Evolutionary conservation across 2,888 invertebrate genomes (phyloP).

Genomic region (Vesta saturnalis): DNA sequence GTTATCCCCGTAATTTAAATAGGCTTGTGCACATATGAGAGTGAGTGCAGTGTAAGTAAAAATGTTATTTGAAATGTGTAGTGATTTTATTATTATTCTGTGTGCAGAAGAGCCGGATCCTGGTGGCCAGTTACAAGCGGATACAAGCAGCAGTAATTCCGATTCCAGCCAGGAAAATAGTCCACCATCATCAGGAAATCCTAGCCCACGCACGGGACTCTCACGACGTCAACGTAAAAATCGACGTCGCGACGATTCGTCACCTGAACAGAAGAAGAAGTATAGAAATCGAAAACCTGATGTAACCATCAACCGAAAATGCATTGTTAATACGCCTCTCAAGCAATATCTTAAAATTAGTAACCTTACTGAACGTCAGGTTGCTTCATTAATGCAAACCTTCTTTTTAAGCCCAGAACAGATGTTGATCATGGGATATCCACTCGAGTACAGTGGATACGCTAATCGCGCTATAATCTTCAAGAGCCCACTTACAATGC

Average conservation of each 20-base stretch:
- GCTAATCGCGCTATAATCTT: slow-evolving; percentile 73
- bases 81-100: slow-evolving; percentile 24
- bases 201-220: slow-evolving; percentile 62
- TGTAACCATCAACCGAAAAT: slow-evolving; percentile 12
- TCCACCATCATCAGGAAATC: slow-evolving; percentile 64
- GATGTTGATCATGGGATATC: slow-evolving; percentile 76
- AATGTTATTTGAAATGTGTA: background rate
- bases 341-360: slow-evolving; percentile 59
- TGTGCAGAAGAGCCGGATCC: slow-evolving; percentile 62
- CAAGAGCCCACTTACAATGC: slow-evolving; percentile 56
- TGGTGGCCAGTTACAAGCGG: slow-evolving; percentile 49
- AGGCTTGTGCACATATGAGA: no score
- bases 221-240: slow-evolving; percentile 67
- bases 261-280: slow-evolving; percentile 49
- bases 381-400: slow-evolving; percentile 68
- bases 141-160: slow-evolving; percentile 51
- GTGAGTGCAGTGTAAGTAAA: slow-evolving; percentile 22
- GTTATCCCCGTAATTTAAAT: slow-evolving; percentile 13
- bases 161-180: slow-evolving; percentile 52
- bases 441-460: slow-evolving; percentile 70
- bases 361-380: slow-evolving; percentile 64
- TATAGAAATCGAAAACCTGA: slow-evolving; percentile 40
- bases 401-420: slow-evolving; percentile 72
- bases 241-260: slow-evolving; percentile 54
- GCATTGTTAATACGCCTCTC: slow-evolving; percentile 52